Evolutionary conservation across 2,888 invertebrate species (phyloP), one percentile per base, ranked within the genome.

Genomic region (Reticulitermes lucifugus): DNA sequence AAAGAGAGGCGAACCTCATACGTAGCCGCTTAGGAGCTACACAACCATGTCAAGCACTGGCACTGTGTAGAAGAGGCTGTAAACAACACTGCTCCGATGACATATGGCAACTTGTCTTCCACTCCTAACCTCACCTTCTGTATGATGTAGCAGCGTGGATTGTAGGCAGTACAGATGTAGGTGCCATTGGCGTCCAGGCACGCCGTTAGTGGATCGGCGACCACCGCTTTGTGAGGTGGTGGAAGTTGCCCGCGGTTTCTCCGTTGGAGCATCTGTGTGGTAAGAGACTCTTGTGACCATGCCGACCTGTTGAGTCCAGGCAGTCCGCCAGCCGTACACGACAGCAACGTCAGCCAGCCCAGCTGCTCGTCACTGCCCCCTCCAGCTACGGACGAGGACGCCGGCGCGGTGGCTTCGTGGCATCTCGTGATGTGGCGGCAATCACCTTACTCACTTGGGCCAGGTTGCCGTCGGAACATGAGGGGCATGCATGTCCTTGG

Each of bases 71-170:
- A 43, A 43, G 29, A 25, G 41, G 7, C 70, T 7, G 25, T 35
- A 25, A 70, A n/a, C 35, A 35, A 9, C 51, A 12, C 21, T 59
- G 41, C 12, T n/a, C n/a, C 14, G 0, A 22, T 80, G 77, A 70
- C 86, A 82, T 86, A 86, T 84, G 86, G 84, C 77, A 81, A 77
- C 46, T 73, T 35, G 70, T 29, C 70, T 29, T 29, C 25, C 79
- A 79, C 46, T 29, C 51, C 81, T 86, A 59, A 71, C 80, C 87
- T 90, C 90, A 94, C 94, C 93, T 94, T 94, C 89, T 94, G 94
- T 84, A 94, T 93, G 89, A 94, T 93, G 90, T 92, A 94, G 90
- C 94, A 94, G 86, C 94, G 91, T 51, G 94, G 93, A 89, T 93
- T 93, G 89, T 93, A 93, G 81, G 94, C 92, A 75, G 94, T 93